Percentiles rank a stretch among this genome's conserved stretches.
phyloP scores from a whole-genome alignment of 2,888 invertebrate species.

The Odontocolon sp. region DNA sequence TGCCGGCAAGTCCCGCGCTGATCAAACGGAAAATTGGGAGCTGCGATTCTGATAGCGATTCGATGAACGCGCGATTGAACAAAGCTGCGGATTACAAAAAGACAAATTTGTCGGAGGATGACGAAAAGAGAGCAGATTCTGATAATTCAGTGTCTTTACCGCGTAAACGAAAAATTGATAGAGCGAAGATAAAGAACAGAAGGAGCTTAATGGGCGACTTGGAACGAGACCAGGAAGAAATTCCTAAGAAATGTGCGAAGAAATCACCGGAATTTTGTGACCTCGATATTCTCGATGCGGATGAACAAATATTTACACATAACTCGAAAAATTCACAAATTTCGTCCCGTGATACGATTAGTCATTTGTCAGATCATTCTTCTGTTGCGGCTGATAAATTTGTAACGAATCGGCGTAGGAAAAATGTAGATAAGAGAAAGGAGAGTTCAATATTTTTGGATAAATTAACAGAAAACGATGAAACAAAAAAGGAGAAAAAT shows the following conservation, averaged over 20 bases:
- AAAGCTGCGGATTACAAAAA: not conserved
- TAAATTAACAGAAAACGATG: not conserved
- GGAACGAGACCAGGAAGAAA: no score
- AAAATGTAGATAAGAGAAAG: not conserved
- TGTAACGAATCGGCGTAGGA: not conserved
- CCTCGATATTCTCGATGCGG: not conserved
- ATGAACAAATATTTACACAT: conserved; percentile 37
- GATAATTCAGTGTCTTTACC: not conserved
- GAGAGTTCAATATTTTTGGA: not conserved
- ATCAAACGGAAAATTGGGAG: not conserved
- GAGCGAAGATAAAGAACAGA: not conserved
- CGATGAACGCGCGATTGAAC: conserved; percentile 10
- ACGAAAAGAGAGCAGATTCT: conserved; percentile 11
- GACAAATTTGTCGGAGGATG: not conserved
- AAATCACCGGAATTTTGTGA: conserved; percentile 9
- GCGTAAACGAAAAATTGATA: not conserved
- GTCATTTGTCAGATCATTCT: no score
- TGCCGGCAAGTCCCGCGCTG: not conserved
- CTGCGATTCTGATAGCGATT: conserved; percentile 18
- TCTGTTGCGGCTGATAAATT: no score
- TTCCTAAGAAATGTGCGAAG: not conserved
- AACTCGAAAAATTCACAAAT: conserved; percentile 5
- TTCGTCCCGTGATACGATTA: no score
- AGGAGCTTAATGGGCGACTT: not conserved
- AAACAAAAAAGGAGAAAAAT: not conserved